Evolutionary conservation across 1,140 invertebrate genomes (phyloP), one percentile per base, ranked within the genome.

Genomic region (Melanaphis sacchari): DNA sequence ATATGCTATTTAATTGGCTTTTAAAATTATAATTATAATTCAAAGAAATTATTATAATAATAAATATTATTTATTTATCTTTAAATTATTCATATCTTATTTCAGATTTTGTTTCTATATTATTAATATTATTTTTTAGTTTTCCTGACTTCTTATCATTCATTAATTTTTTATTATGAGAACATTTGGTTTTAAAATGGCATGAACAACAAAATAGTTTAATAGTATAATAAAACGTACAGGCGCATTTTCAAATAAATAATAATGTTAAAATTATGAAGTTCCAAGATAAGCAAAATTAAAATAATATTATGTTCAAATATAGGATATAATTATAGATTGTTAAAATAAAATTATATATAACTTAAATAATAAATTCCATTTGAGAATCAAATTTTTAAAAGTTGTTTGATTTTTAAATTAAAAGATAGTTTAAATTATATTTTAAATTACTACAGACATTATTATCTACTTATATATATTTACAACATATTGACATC

Each of bases 371-470:
- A 66, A 76, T 36, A 76, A 76, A 15, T 15, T 0, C 15, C 18
- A n/a, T n/a, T n/a, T 66, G 31, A 66, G 15, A n/a, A 15, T n/a
- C 5, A 6, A 11, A 31, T 66, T n/a, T 46, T 49, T 41, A 49
- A 31, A 46, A 40, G 88, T 89, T 54, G 88, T 89, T 89, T 89
- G 49, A 54, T 54, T 54, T 54, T 40, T 54, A 89, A 54, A 54
- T 6, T 24, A 49, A 49, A 6, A 82, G 21, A 87, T 6, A 9
- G 11, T 54, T 54, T 40, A 54, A 9, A 54, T 89, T 89, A 1
- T 40, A 38, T 54, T 54, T 18, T 40, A 89, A 40, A 89, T 89
- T 24, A 54, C 9, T 9, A 89, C 4, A 9, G 21, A 89, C 24
- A 89, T 31, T 52, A 11, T 24, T 52, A 88, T 52, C n/a, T 36